These are phyloP conservation scores for Lissonota sp. DNA, from an alignment of 2,888 invertebrate species.

Conservation along the genomic window DNA sequence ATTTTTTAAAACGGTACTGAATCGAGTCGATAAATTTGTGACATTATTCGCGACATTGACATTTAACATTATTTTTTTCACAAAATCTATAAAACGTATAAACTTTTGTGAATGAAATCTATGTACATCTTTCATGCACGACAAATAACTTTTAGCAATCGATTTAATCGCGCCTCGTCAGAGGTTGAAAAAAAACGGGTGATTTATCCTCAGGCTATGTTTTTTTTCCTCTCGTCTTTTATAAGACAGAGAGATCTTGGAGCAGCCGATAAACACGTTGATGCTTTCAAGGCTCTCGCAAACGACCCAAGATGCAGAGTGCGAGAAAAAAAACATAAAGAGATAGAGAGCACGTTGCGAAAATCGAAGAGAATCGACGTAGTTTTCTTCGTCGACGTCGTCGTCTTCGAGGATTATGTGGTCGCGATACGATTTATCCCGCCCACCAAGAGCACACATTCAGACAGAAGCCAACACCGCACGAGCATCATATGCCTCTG, in stretches of 20 bases:
- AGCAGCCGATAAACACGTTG: constrained; percentile 23
- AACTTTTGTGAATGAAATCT: too few relatives aligned
- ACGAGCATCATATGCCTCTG: too few relatives aligned
- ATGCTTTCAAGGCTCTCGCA: constrained; percentile 36
- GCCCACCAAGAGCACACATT: constrained; percentile 43
- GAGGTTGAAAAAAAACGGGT: background rate
- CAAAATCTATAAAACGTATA: too few relatives aligned
- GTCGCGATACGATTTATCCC: constrained; percentile 44
- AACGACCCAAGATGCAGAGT: background rate
- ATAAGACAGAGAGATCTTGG: constrained; percentile 22
- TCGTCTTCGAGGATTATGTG: constrained; percentile 30
- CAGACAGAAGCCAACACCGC: constrained; percentile 27
- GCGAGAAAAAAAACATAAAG: too few relatives aligned
- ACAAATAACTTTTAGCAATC: too few relatives aligned
- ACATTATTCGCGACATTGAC: too few relatives aligned
- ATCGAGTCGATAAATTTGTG: too few relatives aligned
- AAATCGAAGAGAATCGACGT: constrained; percentile 33
- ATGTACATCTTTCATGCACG: too few relatives aligned
- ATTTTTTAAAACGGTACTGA: too few relatives aligned
- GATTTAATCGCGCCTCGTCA: too few relatives aligned
- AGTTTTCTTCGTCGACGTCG: constrained; percentile 23
- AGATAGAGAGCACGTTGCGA: constrained; percentile 25
- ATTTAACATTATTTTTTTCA: too few relatives aligned
- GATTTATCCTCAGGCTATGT: background rate
- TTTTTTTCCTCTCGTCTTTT: background rate